Evolutionary conservation across 2,113 vertebrate species (phyloP).

Genomic region (Megalops atlanticus): DNA sequence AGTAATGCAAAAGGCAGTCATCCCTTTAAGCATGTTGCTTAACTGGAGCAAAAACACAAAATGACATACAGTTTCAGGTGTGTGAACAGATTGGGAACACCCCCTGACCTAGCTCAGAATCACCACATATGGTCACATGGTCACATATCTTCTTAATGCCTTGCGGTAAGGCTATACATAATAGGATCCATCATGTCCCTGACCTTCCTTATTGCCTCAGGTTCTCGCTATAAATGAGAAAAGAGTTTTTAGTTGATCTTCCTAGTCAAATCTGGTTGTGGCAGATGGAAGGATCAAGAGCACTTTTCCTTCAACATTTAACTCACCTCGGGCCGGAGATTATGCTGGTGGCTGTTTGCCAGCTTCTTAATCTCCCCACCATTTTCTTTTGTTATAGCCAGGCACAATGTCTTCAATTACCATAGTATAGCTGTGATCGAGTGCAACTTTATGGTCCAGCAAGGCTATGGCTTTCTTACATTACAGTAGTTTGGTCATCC

Average conservation of each 20-base stretch:
- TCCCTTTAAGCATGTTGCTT: background rate
- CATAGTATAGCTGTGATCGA: background rate
- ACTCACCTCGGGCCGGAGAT: background rate
- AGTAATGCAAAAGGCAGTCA: background rate
- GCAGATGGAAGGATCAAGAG: background rate
- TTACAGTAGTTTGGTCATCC: no score
- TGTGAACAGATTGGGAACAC: background rate
- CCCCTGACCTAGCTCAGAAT: background rate
- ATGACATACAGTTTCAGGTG: no score
- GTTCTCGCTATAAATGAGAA: background rate
- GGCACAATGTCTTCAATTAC: background rate
- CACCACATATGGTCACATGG: background rate
- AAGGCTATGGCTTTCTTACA: no score
- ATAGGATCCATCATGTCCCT: background rate
- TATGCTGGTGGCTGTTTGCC: background rate
- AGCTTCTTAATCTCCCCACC: background rate
- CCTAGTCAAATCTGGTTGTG: background rate
- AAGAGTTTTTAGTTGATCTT: background rate
- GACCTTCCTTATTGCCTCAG: background rate
- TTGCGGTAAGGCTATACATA: background rate
- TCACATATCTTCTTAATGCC: background rate
- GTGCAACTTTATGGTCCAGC: no score
- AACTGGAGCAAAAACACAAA: no score
- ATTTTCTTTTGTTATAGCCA: background rate
- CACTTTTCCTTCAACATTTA: background rate